These are phyloP conservation scores for Chrysochloris asiatica DNA, from an alignment of 2,113 vertebrate species.

Conservation along the genomic window DNA sequence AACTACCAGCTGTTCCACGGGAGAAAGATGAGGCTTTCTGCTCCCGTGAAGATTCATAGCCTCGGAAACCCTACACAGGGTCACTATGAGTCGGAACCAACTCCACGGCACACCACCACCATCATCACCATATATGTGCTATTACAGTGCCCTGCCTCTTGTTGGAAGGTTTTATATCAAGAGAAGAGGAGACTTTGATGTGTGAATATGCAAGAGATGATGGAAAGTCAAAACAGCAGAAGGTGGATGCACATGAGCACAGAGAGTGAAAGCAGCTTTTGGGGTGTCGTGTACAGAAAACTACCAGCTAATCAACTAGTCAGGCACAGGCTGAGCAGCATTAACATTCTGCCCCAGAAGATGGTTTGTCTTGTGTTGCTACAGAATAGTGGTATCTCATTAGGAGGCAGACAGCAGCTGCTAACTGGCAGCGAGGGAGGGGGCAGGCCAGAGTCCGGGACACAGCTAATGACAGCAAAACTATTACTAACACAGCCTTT, in stretches of 20 bases:
- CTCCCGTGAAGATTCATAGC: no score
- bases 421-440: background rate
- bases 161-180: background rate
- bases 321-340: background rate
- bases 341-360: background rate
- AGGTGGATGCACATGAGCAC: background rate
- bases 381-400: background rate
- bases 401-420: background rate
- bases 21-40: no score
- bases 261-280: background rate
- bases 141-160: accelerated
- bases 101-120: no score
- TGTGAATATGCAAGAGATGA: background rate
- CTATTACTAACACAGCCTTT: background rate
- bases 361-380: background rate
- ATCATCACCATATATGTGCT: accelerated
- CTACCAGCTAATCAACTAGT: background rate
- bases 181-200: background rate
- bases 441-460: background rate
- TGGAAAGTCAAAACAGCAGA: background rate
- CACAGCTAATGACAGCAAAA: background rate
- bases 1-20: no score
- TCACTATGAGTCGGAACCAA: no score
- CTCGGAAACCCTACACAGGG: no score
- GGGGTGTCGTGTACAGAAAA: background rate